These are phyloP conservation scores for Temnothorax rugatulus DNA, from an alignment of 2,888 invertebrate genomes.

Conservation along the genomic window DNA sequence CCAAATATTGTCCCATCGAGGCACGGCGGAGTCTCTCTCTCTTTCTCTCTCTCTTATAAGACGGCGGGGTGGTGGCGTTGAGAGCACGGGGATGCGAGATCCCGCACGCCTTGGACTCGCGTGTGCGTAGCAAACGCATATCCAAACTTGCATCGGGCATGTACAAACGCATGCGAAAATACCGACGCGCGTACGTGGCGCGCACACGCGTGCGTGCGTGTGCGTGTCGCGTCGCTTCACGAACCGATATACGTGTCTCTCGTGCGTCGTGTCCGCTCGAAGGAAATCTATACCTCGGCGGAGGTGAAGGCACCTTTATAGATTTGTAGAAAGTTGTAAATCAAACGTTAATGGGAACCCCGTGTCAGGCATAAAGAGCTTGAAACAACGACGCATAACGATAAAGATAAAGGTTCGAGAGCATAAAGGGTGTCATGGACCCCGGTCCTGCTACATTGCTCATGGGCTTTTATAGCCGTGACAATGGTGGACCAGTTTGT, in stretches of 20 bases:
- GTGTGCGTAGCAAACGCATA: conserved; percentile 27
- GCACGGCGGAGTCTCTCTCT: conserved; percentile 51
- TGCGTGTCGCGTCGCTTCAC: conserved; percentile 24
- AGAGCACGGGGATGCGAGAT: conserved; percentile 48
- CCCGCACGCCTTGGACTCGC: neutral
- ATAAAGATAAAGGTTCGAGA: conserved; percentile 83
- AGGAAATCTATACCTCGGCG: conserved; percentile 75
- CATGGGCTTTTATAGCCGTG: conserved; percentile 70
- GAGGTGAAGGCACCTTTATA: conserved; percentile 82
- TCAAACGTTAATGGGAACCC: conserved; percentile 85
- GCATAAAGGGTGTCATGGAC: conserved; percentile 72
- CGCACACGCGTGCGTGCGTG: too few species aligned
- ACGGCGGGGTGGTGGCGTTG: conserved; percentile 54
- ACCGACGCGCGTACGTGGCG: neutral
- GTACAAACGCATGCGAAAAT: conserved; percentile 11
- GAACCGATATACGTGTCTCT: neutral
- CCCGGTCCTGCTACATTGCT: conserved; percentile 59
- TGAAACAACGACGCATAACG: conserved; percentile 85
- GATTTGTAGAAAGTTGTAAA: conserved; percentile 86
- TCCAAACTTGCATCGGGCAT: conserved; percentile 16
- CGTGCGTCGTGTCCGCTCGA: conserved; percentile 25
- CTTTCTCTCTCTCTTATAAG: conserved; percentile 49
- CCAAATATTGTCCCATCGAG: conserved; percentile 80
- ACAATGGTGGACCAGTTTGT: conserved; percentile 74
- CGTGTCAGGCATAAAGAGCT: conserved; percentile 85